Evolutionary conservation across 2,797 vertebrate genomes (phyloP).

Genomic region (Naso thynnoides): DNA sequence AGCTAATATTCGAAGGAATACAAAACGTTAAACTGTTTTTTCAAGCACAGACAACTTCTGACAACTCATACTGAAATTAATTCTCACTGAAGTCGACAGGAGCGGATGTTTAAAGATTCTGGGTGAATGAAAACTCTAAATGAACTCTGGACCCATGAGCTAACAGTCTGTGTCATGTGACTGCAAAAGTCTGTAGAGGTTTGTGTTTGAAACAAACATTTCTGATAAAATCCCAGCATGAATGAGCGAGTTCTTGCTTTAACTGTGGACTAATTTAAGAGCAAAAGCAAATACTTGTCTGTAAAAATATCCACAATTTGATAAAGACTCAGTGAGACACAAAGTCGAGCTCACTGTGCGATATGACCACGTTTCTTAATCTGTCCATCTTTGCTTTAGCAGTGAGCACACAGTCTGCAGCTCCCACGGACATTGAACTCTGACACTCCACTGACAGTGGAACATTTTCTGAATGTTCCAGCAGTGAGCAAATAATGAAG

Average conservation of each 20-base stretch:
- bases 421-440: neutral
- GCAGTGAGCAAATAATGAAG: neutral
- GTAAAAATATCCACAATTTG: too few species aligned
- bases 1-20: neutral
- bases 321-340: too few species aligned
- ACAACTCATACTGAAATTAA: too few species aligned
- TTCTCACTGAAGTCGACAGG: neutral
- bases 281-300: too few species aligned
- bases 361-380: too few species aligned
- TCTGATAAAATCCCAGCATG: neutral
- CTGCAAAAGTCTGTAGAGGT: neutral
- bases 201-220: neutral
- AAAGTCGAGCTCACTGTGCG: too few species aligned
- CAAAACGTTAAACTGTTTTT: neutral
- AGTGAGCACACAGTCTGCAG: neutral
- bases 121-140: neutral
- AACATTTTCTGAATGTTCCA: neutral
- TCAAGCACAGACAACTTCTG: neutral
- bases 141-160: neutral
- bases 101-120: neutral
- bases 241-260: accelerated
- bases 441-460: neutral
- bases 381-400: neutral
- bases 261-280: too few species aligned
- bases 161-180: neutral